These are phyloP conservation scores for Colletes collaris DNA, from an alignment of 2,888 invertebrate genomes.

Conservation along the genomic window DNA sequence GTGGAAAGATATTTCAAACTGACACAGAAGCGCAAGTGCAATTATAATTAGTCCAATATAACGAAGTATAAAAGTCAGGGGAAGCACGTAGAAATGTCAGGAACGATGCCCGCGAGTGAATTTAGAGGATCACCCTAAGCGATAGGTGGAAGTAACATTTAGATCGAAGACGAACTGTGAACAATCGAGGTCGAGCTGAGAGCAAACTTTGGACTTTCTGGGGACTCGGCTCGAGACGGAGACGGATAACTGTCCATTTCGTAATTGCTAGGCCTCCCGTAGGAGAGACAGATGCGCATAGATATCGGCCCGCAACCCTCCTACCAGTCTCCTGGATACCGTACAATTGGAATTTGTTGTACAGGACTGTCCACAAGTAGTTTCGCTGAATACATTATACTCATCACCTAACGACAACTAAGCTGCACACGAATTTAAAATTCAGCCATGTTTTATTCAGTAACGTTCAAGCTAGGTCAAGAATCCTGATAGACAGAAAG, in stretches of 20 bases:
- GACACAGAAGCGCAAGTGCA: too few relatives aligned
- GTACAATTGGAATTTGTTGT: slow-evolving; percentile 19
- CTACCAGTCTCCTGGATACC: slow-evolving; percentile 16
- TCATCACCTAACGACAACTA: too few relatives aligned
- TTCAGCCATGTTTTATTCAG: too few relatives aligned
- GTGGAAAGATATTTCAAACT: too few relatives aligned
- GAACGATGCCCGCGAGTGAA: too few relatives aligned
- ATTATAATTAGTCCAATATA: too few relatives aligned
- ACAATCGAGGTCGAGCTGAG: slow-evolving; percentile 24
- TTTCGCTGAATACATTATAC: not conserved
- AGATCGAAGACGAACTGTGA: not conserved
- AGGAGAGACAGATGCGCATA: slow-evolving; percentile 17
- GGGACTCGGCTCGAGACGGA: slow-evolving; percentile 44
- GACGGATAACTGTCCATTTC: slow-evolving; percentile 64
- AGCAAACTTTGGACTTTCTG: slow-evolving; percentile 67
- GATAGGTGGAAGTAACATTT: not conserved
- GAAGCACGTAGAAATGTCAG: too few relatives aligned
- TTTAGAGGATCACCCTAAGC: too few relatives aligned
- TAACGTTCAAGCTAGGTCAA: too few relatives aligned
- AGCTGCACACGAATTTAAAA: too few relatives aligned
- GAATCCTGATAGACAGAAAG: too few relatives aligned
- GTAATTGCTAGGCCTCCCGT: slow-evolving; percentile 56
- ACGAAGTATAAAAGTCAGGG: too few relatives aligned
- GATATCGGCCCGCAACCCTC: slow-evolving; percentile 24
- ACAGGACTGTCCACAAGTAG: slow-evolving; percentile 11